phyloP scores from a whole-genome alignment of 92 coral and sea anemone species.

The Porites lobata region DNA sequence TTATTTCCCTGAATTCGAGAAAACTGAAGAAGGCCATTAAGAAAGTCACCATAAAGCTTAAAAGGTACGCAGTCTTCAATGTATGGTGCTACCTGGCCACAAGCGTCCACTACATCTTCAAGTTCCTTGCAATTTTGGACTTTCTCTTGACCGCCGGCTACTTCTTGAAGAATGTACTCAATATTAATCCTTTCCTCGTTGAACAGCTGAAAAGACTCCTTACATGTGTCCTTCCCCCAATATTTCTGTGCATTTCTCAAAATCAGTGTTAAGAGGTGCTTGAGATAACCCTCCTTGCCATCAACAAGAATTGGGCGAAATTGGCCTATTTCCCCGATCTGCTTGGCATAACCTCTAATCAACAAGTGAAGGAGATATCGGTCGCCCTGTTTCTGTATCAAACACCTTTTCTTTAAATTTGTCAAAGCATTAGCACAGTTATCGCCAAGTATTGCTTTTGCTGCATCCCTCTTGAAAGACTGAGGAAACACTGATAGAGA shows the following conservation, averaged over 20 bases:
- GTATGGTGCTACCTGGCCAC: constrained; percentile 31
- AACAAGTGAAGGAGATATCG: constrained; percentile 13
- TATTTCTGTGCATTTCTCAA: background rate
- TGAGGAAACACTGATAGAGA: constrained; percentile 33
- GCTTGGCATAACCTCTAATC: background rate
- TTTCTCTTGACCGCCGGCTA: background rate
- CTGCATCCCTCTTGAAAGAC: constrained; percentile 43
- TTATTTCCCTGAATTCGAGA: background rate
- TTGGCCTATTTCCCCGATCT: background rate
- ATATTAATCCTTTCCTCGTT: constrained; percentile 46
- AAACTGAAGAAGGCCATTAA: constrained; percentile 12
- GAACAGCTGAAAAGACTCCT: constrained; percentile 26
- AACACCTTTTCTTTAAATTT: background rate
- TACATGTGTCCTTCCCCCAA: constrained; percentile 41
- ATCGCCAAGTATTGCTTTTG: constrained; percentile 24
- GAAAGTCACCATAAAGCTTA: constrained; percentile 16
- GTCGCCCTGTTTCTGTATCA: background rate
- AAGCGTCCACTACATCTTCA: background rate
- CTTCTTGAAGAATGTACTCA: background rate
- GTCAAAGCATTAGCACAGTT: background rate
- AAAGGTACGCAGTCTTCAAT: constrained; percentile 33
- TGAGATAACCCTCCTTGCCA: background rate
- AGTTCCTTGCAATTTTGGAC: constrained; percentile 5
- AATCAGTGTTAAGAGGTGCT: background rate
- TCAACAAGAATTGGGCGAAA: background rate